Conservation (phyloP, 2,888 invertebrate genomes). For the Hyalella azteca region DNA sequence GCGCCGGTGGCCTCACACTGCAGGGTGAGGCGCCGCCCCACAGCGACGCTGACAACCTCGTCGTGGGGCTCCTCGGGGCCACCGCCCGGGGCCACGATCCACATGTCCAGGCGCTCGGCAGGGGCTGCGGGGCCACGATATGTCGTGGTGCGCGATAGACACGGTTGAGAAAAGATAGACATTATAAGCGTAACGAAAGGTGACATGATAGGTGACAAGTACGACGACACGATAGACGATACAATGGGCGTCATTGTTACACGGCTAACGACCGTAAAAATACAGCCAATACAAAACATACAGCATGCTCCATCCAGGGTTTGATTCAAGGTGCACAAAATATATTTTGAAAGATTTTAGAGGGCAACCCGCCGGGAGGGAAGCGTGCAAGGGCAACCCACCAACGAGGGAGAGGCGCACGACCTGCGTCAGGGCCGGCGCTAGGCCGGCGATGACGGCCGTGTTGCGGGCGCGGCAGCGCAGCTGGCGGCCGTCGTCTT, state of each 20-base stretch:
- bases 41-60: not conserved
- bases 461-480: not conserved
- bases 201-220: too few relatives aligned
- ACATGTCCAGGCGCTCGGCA: slow-evolving; percentile 3
- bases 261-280: too few relatives aligned
- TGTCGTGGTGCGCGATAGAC: too few relatives aligned
- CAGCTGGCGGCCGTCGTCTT: not conserved
- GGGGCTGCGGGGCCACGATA: not conserved
- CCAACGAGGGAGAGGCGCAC: not conserved
- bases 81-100: not conserved
- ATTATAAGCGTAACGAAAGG: too few relatives aligned
- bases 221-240: too few relatives aligned
- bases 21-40: not conserved
- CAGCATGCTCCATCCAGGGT: too few relatives aligned
- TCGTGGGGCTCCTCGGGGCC: not conserved
- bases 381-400: too few relatives aligned
- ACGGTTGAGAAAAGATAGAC: too few relatives aligned
- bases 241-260: not conserved
- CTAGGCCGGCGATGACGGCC: not conserved
- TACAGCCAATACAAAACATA: too few relatives aligned
- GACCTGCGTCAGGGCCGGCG: not conserved
- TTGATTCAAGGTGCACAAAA: not conserved
- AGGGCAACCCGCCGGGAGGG: not conserved
- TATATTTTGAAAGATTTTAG: not conserved
- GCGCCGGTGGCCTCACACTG: slow-evolving; percentile 3